Evolutionary conservation across 1,140 invertebrate genomes (phyloP).

Genomic region (Aphaenogaster ashmeadi): DNA sequence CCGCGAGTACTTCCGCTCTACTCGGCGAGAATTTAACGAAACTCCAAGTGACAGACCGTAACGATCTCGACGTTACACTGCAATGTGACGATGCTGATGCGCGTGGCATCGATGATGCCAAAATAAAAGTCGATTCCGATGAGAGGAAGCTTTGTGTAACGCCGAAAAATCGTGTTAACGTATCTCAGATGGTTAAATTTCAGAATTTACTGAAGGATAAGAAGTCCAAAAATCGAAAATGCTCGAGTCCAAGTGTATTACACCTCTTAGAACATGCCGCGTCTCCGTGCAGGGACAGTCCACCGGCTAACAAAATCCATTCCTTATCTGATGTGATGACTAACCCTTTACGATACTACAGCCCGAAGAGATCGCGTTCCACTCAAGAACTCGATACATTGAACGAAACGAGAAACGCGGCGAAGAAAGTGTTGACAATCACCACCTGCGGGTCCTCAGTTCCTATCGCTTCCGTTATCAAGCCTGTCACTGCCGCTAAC

Average conservation of each 20-base stretch:
- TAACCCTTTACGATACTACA: conserved; percentile 73
- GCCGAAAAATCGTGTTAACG: neutral
- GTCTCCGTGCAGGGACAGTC: conserved; percentile 84
- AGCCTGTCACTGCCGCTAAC: neutral
- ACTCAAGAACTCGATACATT: conserved; percentile 70
- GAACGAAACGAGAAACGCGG: conserved; percentile 52
- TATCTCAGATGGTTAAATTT: conserved; percentile 17
- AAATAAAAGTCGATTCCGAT: neutral
- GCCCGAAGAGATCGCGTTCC: conserved; percentile 80
- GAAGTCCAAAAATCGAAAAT: conserved; percentile 40
- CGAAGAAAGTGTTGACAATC: conserved; percentile 71
- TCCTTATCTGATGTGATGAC: neutral
- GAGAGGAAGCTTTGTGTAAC: conserved; percentile 1
- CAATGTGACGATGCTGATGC: conserved; percentile 14
- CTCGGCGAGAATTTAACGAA: neutral
- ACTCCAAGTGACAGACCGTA: neutral
- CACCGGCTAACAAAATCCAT: conserved; percentile 77
- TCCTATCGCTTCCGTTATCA: neutral
- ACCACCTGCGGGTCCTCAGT: neutral
- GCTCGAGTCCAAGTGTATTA: conserved; percentile 43
- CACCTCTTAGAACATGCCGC: conserved; percentile 81
- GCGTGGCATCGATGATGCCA: neutral
- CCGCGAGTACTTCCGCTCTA: neutral
- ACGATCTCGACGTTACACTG: neutral
- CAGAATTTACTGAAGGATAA: conserved; percentile 52